phyloP scores from a whole-genome alignment of 2,888 invertebrate genomes.

The Palloptera scutellata region DNA sequence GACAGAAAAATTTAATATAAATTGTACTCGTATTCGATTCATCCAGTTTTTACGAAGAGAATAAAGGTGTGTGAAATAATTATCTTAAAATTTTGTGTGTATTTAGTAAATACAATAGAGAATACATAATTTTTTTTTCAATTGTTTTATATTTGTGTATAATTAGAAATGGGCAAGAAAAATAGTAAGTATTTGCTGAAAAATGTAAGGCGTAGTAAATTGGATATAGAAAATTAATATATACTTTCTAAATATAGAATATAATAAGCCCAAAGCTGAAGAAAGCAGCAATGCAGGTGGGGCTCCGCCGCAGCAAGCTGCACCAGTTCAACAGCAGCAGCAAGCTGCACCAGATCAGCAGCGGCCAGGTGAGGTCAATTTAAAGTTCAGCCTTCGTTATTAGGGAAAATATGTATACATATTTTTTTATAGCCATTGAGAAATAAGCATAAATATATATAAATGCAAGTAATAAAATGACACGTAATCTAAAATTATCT shows the following conservation, averaged over 20 bases:
- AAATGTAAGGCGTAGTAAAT: neutral
- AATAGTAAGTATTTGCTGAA: constrained; percentile 30
- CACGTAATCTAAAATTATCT: neutral
- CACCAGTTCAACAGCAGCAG: neutral
- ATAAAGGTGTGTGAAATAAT: too few species aligned
- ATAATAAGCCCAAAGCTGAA: neutral
- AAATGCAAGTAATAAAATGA: neutral
- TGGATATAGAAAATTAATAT: too few species aligned
- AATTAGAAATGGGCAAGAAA: constrained; percentile 36
- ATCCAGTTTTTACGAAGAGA: too few species aligned
- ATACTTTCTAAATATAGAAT: constrained; percentile 20
- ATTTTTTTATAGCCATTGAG: too few species aligned
- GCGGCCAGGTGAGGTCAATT: too few species aligned
- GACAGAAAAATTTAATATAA: too few species aligned
- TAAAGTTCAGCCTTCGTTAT: too few species aligned
- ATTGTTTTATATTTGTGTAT: neutral
- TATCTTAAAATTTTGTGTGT: too few species aligned
- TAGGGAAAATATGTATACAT: too few species aligned
- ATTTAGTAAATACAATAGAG: too few species aligned
- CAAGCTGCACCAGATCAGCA: neutral
- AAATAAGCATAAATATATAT: neutral
- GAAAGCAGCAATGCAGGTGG: constrained; percentile 2
- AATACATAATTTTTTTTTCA: too few species aligned
- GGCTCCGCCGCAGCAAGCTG: neutral
- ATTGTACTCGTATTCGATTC: too few species aligned